Base-by-base conservation (phyloP, 2,113 vertebrate species). In the Numenius arquata region DNA sequence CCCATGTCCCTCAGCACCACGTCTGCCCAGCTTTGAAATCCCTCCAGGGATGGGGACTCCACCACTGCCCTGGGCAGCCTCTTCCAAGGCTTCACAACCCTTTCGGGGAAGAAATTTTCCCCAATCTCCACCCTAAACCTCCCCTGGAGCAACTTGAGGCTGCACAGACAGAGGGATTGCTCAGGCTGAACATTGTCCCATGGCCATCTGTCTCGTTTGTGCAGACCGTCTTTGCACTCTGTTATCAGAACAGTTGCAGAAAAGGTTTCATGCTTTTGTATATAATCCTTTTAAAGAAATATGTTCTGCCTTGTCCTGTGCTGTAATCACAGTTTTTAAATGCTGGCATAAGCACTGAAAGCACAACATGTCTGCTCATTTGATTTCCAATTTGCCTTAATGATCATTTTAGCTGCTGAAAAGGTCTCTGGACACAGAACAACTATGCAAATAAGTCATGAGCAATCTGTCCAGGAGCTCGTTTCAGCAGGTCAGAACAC, bases 351-450 rank as follows among this genome's bases (percentile, higher is more conserved):
- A 58, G 40, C 41, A 73, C 38, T 53, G 70, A 32, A 91, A 78
- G 95, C 65, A 86, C 62, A 72, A 62, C 26, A 29, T 58, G 76
- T 62, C 77, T n/a, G 18, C 48, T 78, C 40, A 47, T 93, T n/a
- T 52, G 47, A 19, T 77, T 95, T 95, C 73, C 67, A 73, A 4
- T 93, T 90, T 92, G 72, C 63, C 62, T 76, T 76, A 47, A 72
- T 32, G 85, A 89, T 76, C 79, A 74, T 53, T 91, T 67, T 74
- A 92, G 75, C 68, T 76, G n/a, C 65, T 36, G 70, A 75, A 95
- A 91, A 91, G 91, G 83, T 93, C 94, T 87, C 89, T 92, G 95
- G 95, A 97, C 93, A 70, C 15, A 26, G 92, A 94, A 79, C 14
- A 66, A 55, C 61, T 17, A 9, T 38, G 77, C 62, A 50, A 55